phyloP scores from a whole-genome alignment of 2,888 invertebrate genomes.

The Drosophila pullipes region DNA sequence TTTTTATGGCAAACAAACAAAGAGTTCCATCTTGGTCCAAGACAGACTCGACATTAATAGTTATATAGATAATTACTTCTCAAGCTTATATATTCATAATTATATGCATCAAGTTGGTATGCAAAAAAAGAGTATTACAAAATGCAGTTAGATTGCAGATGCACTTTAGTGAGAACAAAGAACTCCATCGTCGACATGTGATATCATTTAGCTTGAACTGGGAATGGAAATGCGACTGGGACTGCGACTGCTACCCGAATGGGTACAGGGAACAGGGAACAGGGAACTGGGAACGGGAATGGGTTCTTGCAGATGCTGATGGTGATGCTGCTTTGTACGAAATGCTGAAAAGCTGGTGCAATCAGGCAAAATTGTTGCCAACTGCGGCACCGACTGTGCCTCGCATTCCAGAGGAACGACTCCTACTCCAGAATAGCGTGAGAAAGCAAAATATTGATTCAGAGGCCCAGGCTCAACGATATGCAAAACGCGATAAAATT shows the following conservation, averaged over 20 bases:
- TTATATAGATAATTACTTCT: not conserved
- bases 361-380: slow-evolving; percentile 79
- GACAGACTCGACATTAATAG: not conserved
- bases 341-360: slow-evolving; percentile 53
- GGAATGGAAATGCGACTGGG: slow-evolving; percentile 18
- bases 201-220: slow-evolving; percentile 70
- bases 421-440: slow-evolving; percentile 69
- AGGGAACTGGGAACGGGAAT: slow-evolving; percentile 3
- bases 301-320: slow-evolving; percentile 2
- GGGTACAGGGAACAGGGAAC: not conserved
- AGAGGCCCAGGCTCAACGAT: slow-evolving; percentile 56
- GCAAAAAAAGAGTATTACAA: slow-evolving; percentile 7
- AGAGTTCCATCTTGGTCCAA: not conserved
- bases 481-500: slow-evolving; percentile 82
- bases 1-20: too few relatives aligned
- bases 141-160: slow-evolving; percentile 65
- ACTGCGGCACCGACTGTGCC: slow-evolving; percentile 60
- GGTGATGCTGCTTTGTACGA: slow-evolving; percentile 33
- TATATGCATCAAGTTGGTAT: not conserved
- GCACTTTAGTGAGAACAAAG: slow-evolving; percentile 57
- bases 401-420: slow-evolving; percentile 66
- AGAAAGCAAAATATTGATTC: slow-evolving; percentile 81
- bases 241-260: slow-evolving; percentile 12
- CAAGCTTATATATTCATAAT: not conserved
- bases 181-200: slow-evolving; percentile 69